Percentiles rank a stretch among this genome's conserved stretches.
Evolutionary conservation across 2,888 invertebrate genomes (phyloP).

Genomic region (Acanthosepion lycidas): DNA sequence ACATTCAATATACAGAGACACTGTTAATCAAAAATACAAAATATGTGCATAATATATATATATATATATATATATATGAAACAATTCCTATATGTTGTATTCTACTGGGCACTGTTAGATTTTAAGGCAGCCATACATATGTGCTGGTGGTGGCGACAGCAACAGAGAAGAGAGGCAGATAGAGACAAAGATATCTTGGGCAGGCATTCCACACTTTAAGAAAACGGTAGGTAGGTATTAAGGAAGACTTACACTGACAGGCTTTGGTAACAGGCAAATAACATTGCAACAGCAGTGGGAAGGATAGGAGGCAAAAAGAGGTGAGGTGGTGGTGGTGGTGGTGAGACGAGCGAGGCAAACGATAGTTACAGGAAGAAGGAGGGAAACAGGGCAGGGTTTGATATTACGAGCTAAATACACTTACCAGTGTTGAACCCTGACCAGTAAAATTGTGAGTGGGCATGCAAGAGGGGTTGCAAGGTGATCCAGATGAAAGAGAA

Average conservation of each 20-base stretch:
- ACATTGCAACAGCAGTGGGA: background rate
- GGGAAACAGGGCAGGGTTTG: background rate
- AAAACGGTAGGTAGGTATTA: background rate
- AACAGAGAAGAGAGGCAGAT: background rate
- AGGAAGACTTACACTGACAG: too few species aligned
- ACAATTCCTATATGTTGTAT: slow-evolving; percentile 34
- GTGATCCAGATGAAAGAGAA: slow-evolving; percentile 52
- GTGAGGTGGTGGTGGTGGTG: background rate
- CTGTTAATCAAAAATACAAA: background rate
- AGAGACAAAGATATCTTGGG: background rate
- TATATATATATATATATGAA: background rate
- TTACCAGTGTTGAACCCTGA: slow-evolving; percentile 51
- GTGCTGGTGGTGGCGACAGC: background rate
- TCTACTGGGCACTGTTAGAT: slow-evolving; percentile 48
- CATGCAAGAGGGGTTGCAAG: slow-evolving; percentile 51
- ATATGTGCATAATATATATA: background rate
- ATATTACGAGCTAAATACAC: slow-evolving; percentile 42
- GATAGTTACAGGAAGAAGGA: background rate
- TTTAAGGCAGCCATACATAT: background rate
- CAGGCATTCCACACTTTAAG: background rate
- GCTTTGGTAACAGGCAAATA: background rate
- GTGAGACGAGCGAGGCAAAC: slow-evolving; percentile 43
- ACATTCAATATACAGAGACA: background rate
- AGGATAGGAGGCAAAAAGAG: background rate
- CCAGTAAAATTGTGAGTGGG: slow-evolving; percentile 49